These are phyloP conservation scores for Drosophila algonquin DNA, from an alignment of 2,888 invertebrate species.

Conservation along the genomic window DNA sequence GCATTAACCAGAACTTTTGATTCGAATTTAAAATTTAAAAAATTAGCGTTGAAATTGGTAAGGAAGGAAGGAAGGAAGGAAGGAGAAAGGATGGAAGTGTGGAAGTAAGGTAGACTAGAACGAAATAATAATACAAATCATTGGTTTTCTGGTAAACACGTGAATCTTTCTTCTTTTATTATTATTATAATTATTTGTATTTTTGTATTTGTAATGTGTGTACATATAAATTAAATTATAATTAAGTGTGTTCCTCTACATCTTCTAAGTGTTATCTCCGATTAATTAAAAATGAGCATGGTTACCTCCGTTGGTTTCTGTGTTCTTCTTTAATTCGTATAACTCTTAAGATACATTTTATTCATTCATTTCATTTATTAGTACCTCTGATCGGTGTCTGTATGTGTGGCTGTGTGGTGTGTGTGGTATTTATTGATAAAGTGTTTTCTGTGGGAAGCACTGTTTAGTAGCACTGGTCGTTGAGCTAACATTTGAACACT, in stretches of 20 bases:
- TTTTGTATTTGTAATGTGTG: conserved; percentile 57
- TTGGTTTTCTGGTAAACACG: conserved; percentile 46
- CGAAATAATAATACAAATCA: conserved; percentile 30
- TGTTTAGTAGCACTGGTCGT: conserved; percentile 63
- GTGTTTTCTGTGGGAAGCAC: conserved; percentile 44
- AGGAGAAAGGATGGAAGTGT: not conserved
- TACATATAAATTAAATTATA: conserved; percentile 74
- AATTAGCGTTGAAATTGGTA: not conserved
- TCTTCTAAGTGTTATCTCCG: conserved; percentile 44
- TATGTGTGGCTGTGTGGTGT: not conserved
- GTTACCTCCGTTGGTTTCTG: conserved; percentile 37
- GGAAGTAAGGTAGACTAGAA: not conserved
- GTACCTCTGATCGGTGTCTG: conserved; percentile 34
- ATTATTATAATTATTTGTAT: conserved; percentile 63
- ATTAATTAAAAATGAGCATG: conserved; percentile 70
- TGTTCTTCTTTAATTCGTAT: conserved; percentile 26
- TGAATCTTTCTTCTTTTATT: conserved; percentile 49
- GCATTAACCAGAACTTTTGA: conserved; percentile 31
- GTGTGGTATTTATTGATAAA: not conserved
- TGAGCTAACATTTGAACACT: conserved; percentile 76
- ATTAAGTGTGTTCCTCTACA: conserved; percentile 49
- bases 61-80: not conserved
- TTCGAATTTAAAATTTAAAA: not conserved
- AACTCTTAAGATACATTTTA: conserved; percentile 27
- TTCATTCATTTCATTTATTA: conserved; percentile 14